Conservation (phyloP, 2,888 invertebrate species). For the Pseudeuparius sepicola region DNA sequence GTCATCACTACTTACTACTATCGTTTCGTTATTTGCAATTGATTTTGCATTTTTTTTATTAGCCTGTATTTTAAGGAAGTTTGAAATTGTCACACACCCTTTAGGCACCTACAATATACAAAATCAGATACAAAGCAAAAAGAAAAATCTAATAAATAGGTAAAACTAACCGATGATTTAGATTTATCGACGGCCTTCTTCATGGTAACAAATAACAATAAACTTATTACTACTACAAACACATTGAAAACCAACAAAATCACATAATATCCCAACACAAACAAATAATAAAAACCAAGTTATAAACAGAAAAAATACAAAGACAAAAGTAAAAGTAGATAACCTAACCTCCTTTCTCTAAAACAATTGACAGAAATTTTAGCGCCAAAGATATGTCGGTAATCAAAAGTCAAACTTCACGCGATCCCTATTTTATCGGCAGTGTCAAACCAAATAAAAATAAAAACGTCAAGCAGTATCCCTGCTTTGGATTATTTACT, state of each 20-base stretch:
- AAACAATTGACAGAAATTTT: too few relatives aligned
- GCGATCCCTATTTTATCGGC: too few relatives aligned
- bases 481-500: too few relatives aligned
- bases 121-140: too few relatives aligned
- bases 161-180: slow-evolving; percentile 10
- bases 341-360: too few relatives aligned
- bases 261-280: too few relatives aligned
- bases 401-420: too few relatives aligned
- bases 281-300: neutral
- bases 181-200: slow-evolving; percentile 15
- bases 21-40: slow-evolving; percentile 4
- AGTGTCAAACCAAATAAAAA: too few relatives aligned
- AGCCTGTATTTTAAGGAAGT: slow-evolving; percentile 21
- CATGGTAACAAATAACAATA: slow-evolving; percentile 13
- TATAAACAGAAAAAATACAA: slow-evolving; percentile 1
- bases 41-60: neutral
- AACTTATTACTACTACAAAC: too few relatives aligned
- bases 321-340: slow-evolving; percentile 3
- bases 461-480: too few relatives aligned
- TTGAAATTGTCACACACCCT: slow-evolving; percentile 24
- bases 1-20: slow-evolving; percentile 13
- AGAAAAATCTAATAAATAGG: slow-evolving; percentile 1
- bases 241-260: too few relatives aligned
- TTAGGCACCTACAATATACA: slow-evolving; percentile 14
- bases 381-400: too few relatives aligned